Base-by-base conservation (phyloP, 2,888 invertebrate genomes). In the Germaria angustata region DNA sequence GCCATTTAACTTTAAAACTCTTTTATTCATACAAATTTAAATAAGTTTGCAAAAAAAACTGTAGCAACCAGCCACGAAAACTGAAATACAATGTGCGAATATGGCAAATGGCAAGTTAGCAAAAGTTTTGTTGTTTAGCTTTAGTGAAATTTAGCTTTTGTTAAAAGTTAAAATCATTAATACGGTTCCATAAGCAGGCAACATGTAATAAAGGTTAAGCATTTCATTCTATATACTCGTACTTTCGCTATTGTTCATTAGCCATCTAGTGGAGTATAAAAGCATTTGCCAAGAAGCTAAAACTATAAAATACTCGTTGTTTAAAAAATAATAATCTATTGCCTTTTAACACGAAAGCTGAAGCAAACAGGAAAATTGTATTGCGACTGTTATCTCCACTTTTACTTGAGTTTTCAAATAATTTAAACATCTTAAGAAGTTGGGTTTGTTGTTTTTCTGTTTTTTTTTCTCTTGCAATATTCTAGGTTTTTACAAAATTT, bases 141-240 rank as follows among this genome's bases (percentile, higher is more conserved):
- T 44, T 8, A 44, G 32, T 66, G 59, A 59, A 32, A 61, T 69
- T 63, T 24, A 44, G 55, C 59, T 76, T 68, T 68, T 57, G 46
- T 49, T 66, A 36, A 65, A 66, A 59, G 61, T 24, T 59, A 55
- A 63, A 71, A 46, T 49, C 63, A 65, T 72, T 79, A 79, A 71
- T 57, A 20, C 51, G 57, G 17, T 65, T 79, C 65, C 65, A 66
- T 72, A 79, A 72, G 51, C 79, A 51, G 61, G 15, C 49, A 55
- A 36, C 59, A 32, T 66, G 55, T 57, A 66, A 76, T 39, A 57
- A 59, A 41, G 36, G 49, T 76, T 57, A 76, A 66, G 15, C 3
- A 36, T 53, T 66, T 59, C 46, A n/a, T n/a, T 59, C 28, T 32
- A 20, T 51, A 41, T 8, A 15, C 1, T 3, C 8, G 2, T 55